Conservation (phyloP, 2,888 invertebrate genomes). For the Lingula anatina region DNA sequence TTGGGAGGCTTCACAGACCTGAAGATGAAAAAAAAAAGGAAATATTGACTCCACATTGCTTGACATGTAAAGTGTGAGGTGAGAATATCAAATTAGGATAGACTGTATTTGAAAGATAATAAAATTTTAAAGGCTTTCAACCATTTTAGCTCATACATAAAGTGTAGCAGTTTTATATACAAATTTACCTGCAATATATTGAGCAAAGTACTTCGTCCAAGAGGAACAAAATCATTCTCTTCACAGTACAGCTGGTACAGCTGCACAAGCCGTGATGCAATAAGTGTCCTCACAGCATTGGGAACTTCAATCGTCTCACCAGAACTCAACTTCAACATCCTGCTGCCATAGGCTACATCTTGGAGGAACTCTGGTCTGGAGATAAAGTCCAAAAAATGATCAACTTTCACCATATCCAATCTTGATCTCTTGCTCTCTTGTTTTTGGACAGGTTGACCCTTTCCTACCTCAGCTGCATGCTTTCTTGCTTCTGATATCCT, state of each 20-base stretch:
- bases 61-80: too few species aligned
- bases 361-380: slow-evolving; percentile 1
- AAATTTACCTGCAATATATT: background rate
- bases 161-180: too few species aligned
- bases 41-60: too few species aligned
- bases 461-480: background rate
- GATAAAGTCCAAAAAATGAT: background rate
- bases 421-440: background rate
- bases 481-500: background rate
- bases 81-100: background rate
- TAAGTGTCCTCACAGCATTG: background rate
- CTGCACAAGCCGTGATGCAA: background rate
- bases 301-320: background rate
- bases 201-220: background rate
- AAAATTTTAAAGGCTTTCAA: background rate
- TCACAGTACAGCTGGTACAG: background rate
- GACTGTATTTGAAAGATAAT: background rate
- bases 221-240: background rate
- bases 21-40: too few species aligned
- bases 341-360: slow-evolving; percentile 1
- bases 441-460: background rate
- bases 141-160: too few species aligned
- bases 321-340: background rate
- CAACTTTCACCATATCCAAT: background rate
- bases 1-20: too few species aligned